Evolutionary conservation across 2,888 invertebrate species (phyloP), one percentile per base, ranked within the genome.

Genomic region (Ophion costatus): DNA sequence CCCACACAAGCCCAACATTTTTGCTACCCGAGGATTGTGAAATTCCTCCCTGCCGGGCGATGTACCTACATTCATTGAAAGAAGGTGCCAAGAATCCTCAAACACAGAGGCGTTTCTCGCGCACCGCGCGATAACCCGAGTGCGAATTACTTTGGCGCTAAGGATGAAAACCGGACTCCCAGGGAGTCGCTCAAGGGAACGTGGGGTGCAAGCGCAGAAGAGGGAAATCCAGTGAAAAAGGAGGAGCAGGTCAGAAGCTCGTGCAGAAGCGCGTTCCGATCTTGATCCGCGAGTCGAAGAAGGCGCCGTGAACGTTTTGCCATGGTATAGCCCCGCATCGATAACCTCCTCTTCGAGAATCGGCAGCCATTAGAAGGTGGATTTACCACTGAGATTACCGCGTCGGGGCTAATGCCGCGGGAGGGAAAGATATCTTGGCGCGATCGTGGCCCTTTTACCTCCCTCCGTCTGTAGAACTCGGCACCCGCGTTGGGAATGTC

Each of bases 281-380:
- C 86, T 86, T 86, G 85, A 86, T 87, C 81, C 82, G 80, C 77
- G 64, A 63, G 76, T 74, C 78, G 66, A 22, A 59, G 70, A 66
- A 51, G 76, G 79, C 82, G 85, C 78, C 74, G 67, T 45, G 61
- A n/a, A 57, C 66, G 78, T 82, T 29, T 14, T 78, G 33, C 69
- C 78, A 66, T 51, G 69, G 70, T 63, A n/a, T 42, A 69, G 80
- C 63, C 63, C 69, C n/a, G 51, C 76, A 84, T 86, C 81, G 85
- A 86, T 87, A 86, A 79, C 74, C 81, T 51, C 80, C 64, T 80
- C 73, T 63, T 38, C 63, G 63, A 14, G 84, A 87, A 88, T 88
- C 87, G 85, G 83, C 84, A 88, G 83, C 86, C 85, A 87, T 88
- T 87, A 84, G 84, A 86, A 82, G 77, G 85, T 84, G 88, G 87